Evolutionary conservation across 2,797 vertebrate genomes (phyloP), one percentile per base, ranked within the genome.

Genomic region (Pogonophryne albipinna): DNA sequence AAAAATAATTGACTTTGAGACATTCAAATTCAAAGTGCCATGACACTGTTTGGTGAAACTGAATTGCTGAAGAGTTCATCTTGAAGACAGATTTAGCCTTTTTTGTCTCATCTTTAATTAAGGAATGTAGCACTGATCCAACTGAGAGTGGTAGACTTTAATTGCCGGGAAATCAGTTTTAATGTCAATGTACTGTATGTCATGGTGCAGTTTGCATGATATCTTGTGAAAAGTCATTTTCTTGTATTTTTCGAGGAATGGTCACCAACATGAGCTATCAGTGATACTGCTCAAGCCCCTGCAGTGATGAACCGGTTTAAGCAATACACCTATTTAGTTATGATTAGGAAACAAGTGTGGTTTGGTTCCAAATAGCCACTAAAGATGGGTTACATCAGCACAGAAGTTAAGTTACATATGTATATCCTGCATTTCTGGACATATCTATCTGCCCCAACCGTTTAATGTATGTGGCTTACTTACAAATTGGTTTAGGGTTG

Each of bases 1-100:
- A 74, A 61, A 65, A 60, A 46, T 1, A 11, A 59, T 63, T 38
- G 14, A 65, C 27, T 61, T 55, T 46, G 19, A 20, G 4, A 10
- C 47, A 57, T 80, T 74, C 41, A 53, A 66, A 76, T 82, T 79
- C 17, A 8, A 46, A 42, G 52, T 45, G n/a, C 64, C 44, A 9
- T 27, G 27, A 53, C 58, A 65, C 16, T 79, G 71, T 66, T 66
- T 57, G 49, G 34, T 42, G 14, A 72, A 55, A 57, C 9, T 66
- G 14, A 68, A 69, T 61, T 45, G 45, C 41, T 61, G 27, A 58
- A 14, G 52, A 74, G 58, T 46, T 83, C 16, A 44, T 65, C 20
- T 12, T 45, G 53, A 66, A 58, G 20, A 65, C 42, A 68, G 12
- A 60, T 56, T 69, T 59, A 47, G 49, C 10, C 23, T 23, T n/a